These are phyloP conservation scores for Oryctes rhinoceros DNA, from an alignment of 1,140 invertebrate species.

Conservation along the genomic window DNA sequence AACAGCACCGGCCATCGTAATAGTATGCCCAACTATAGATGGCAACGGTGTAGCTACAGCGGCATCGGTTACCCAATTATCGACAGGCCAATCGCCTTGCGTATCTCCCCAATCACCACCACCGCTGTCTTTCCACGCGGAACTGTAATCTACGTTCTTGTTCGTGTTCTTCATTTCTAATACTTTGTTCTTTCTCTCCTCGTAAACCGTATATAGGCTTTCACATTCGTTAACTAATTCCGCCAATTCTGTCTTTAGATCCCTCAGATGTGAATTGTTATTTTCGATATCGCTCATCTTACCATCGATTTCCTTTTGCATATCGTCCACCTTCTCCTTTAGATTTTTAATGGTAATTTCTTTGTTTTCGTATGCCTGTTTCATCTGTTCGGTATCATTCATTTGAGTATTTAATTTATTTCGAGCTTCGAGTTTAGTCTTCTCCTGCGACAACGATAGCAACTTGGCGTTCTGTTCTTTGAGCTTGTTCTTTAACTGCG, in stretches of 20 bases:
- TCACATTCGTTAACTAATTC: conserved; percentile 67
- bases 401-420: conserved; percentile 67
- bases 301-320: conserved; percentile 72
- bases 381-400: conserved; percentile 67
- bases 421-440: conserved; percentile 81
- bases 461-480: conserved; percentile 87
- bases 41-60: conserved; percentile 47
- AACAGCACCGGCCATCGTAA: conserved; percentile 63
- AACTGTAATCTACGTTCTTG: conserved; percentile 56
- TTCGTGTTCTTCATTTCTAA: conserved; percentile 66
- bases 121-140: conserved; percentile 57
- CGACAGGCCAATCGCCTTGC: conserved; percentile 63
- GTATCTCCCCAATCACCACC: conserved; percentile 59
- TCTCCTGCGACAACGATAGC: conserved; percentile 82
- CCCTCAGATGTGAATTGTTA: conserved; percentile 79
- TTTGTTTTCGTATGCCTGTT: conserved; percentile 79
- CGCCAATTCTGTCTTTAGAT: conserved; percentile 67
- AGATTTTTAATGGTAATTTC: conserved; percentile 87
- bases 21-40: conserved; percentile 52
- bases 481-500: conserved; percentile 82
- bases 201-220: conserved; percentile 67
- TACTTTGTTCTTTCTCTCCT: conserved; percentile 65
- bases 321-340: conserved; percentile 68
- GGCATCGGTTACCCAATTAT: conserved; percentile 58
- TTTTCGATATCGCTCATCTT: conserved; percentile 86